A percentile compares a stretch with the other conserved stretches of the same genome.
Conservation (phyloP, 2,797 vertebrate genomes). For the Chromis chromis region DNA sequence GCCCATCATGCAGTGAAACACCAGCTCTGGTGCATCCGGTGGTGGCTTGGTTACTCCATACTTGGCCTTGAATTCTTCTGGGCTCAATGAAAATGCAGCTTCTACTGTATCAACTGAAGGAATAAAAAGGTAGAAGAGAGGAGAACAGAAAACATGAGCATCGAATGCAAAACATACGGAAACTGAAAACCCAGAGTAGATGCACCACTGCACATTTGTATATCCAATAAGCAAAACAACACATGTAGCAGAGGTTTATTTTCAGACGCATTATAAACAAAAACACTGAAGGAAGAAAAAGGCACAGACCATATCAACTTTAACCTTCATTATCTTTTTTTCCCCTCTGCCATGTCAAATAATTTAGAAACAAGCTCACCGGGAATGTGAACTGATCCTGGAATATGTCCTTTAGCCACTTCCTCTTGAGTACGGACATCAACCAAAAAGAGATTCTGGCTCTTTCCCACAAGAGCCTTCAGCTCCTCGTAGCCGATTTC, state of each 20-base stretch:
- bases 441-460: slow-evolving; percentile 77
- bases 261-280: neutral
- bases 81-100: slow-evolving; percentile 80
- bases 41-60: slow-evolving; percentile 82
- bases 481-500: slow-evolving; percentile 81
- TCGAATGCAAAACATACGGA: neutral
- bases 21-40: slow-evolving; percentile 74
- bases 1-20: slow-evolving; percentile 89
- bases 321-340: neutral
- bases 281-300: neutral
- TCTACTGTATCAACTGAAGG: slow-evolving; percentile 82
- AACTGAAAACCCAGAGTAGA: slow-evolving; percentile 4
- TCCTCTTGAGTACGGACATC: slow-evolving; percentile 87
- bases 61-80: slow-evolving; percentile 81
- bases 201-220: neutral
- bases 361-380: slow-evolving; percentile 59
- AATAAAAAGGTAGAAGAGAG: neutral
- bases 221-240: neutral
- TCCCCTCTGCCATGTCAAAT: neutral
- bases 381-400: slow-evolving; percentile 86
- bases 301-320: no score
- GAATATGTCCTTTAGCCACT: slow-evolving; percentile 82
- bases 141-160: neutral
- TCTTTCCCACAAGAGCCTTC: slow-evolving; percentile 75
- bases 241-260: neutral